Evolutionary conservation across 2,113 vertebrate genomes (phyloP), one percentile per base, ranked within the genome.

Genomic region (Sturnira hondurensis): DNA sequence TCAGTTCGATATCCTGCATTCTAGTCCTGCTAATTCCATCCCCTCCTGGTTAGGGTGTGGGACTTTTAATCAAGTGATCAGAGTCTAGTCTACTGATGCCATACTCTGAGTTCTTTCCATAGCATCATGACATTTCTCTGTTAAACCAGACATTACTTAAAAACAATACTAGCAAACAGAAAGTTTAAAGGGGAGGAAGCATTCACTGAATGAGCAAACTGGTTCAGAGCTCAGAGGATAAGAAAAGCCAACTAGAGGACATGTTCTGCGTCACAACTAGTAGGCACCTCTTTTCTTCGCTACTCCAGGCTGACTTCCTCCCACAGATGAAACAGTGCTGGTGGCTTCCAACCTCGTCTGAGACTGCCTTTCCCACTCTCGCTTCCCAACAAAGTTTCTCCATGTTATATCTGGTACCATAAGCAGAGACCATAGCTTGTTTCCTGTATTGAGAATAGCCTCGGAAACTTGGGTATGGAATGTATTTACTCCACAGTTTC

Each of bases 371-470:
- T 71, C 43, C 33, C 47, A 78, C 20, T 31, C 26, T n/a, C 47
- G 61, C 45, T 81, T 91, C 89, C 87, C 89, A 93, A 94, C 19
- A 94, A 63, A 68, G n/a, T 80, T 45, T 31, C 63, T 67, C 50
- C 31, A 2, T 83, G 52, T 95, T 90, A 56, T 96, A 33, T 89
- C 78, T 93, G 74, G 41, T 68, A 89, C 16, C 12, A 36, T 74
- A n/a, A 84, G 9, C 58, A 96, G 78, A 93, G 24, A 89, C 33
- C 14, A 47, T 33, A 83, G n/a, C 36, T 96, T 94, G 33, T 82
- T 89, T 78, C 86, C 73, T 97, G 38, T 78, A 65, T 77, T 85
- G 15, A 91, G 94, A 95, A 87, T 61, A 86, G 36, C 52, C 74
- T 54, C 28, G 54, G 76, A 90, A 81, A 85, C 82, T 10, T 36